Conservation (phyloP, 2,888 invertebrate species). For the Agelastica alni region DNA sequence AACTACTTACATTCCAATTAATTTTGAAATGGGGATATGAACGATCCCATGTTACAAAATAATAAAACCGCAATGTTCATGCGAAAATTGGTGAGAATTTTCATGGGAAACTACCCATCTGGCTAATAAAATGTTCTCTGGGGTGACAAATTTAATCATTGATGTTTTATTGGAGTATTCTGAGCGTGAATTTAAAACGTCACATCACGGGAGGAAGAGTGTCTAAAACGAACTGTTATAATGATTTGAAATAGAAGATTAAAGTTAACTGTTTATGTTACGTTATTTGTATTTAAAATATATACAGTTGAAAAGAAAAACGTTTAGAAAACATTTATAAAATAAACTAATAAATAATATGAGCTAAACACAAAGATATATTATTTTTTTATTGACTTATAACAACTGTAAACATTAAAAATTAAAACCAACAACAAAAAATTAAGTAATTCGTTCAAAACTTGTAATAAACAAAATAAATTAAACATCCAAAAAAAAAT, state of each 20-base stretch:
- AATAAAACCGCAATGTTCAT: slow-evolving; percentile 29
- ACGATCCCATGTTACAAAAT: slow-evolving; percentile 18
- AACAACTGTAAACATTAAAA: too few species aligned
- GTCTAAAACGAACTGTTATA: slow-evolving; percentile 26
- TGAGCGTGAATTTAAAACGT: slow-evolving; percentile 49
- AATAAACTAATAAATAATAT: too few species aligned
- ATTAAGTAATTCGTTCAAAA: too few species aligned
- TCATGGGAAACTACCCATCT: slow-evolving; percentile 51
- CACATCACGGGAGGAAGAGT: slow-evolving; percentile 25
- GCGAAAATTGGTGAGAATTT: slow-evolving; percentile 32
- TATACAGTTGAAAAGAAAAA: too few species aligned
- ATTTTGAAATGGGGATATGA: slow-evolving; percentile 13
- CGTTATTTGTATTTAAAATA: too few species aligned
- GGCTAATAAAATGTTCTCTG: slow-evolving; percentile 53
- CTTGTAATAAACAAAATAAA: too few species aligned
- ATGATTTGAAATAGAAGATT: not conserved
- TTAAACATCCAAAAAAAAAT: too few species aligned
- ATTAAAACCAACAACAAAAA: too few species aligned
- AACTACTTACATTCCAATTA: too few species aligned
- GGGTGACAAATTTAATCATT: slow-evolving; percentile 57
- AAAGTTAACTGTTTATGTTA: not conserved
- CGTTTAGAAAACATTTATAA: too few species aligned
- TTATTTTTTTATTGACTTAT: too few species aligned
- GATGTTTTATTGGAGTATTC: slow-evolving; percentile 56
- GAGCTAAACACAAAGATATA: too few species aligned